Percentiles rank a stretch among this genome's conserved stretches.
These are phyloP conservation scores for Anastatus disparis DNA, from an alignment of 1,140 invertebrate species.

Conservation along the genomic window DNA sequence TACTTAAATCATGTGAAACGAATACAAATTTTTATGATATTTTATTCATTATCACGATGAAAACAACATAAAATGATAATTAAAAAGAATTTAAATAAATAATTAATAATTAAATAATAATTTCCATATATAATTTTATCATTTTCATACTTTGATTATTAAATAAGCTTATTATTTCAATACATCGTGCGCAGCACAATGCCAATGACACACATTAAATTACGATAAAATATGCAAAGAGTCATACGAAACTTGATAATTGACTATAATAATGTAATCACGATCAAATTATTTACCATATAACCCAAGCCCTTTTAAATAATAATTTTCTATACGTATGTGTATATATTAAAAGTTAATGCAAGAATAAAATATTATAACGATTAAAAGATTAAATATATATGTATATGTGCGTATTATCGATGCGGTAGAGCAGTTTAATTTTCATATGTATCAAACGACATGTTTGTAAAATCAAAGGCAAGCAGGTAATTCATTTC, in stretches of 20 bases:
- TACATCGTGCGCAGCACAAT: no score
- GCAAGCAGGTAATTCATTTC: constrained; percentile 52
- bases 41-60: no score
- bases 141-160: neutral
- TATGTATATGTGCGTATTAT: no score
- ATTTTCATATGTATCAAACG: neutral
- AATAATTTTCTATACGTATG: no score
- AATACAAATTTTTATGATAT: no score
- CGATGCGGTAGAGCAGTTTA: no score
- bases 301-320: no score
- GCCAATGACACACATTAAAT: neutral
- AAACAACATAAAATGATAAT: neutral
- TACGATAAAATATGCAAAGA: neutral
- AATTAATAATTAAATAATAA: neutral
- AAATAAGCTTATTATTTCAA: neutral
- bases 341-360: no score
- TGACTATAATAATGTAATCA: neutral
- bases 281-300: neutral
- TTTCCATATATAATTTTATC: neutral
- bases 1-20: no score
- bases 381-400: no score
- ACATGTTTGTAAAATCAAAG: constrained; percentile 50
- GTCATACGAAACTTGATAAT: neutral
- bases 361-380: neutral
- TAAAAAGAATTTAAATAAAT: neutral